These are phyloP conservation scores for Athalia rosae DNA, from an alignment of 2,888 invertebrate species.

Conservation along the genomic window DNA sequence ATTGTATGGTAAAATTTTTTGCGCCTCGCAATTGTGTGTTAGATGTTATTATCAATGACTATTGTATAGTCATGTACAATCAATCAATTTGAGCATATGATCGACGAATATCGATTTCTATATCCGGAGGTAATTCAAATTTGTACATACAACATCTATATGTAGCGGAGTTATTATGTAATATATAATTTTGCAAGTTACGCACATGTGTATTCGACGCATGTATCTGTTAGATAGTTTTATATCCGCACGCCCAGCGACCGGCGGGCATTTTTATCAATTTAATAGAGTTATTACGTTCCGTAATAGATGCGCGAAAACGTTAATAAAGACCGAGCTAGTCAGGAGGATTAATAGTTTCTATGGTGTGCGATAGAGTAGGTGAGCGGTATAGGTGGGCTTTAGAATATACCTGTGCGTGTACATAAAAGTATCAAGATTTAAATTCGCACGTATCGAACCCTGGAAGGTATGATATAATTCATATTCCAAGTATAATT, in stretches of 20 bases:
- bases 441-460: too few species aligned
- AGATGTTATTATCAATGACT: slow-evolving; percentile 31
- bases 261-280: slow-evolving; percentile 21
- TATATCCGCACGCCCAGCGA: neutral
- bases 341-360: neutral
- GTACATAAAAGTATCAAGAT: too few species aligned
- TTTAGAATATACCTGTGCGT: too few species aligned
- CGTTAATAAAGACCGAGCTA: slow-evolving; percentile 2
- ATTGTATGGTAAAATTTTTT: neutral
- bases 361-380: neutral
- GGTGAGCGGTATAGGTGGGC: neutral
- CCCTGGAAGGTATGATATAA: too few species aligned
- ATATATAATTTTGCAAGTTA: neutral
- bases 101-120: slow-evolving; percentile 10
- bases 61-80: slow-evolving; percentile 9
- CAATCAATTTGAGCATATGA: slow-evolving; percentile 11
- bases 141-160: neutral
- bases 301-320: slow-evolving; percentile 8
- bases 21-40: neutral
- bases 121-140: neutral
- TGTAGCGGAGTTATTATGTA: neutral
- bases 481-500: too few species aligned
- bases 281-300: slow-evolving; percentile 36
- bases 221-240: neutral
- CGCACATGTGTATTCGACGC: neutral